Evolutionary conservation across 2,113 vertebrate species (phyloP).

Genomic region (zebrafish (Danio rerio)): GRCz12tu NC_133184.1:23558501-23559000

Average conservation of each 20-base stretch:
- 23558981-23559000: no score
- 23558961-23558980: no score
- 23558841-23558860: background rate
- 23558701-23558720: background rate
- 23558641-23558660: constrained; percentile 9
- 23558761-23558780: background rate
- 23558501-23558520: background rate
- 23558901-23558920: no score
- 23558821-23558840: constrained; percentile 5
- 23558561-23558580: background rate
- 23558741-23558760: constrained; percentile 7
- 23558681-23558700: constrained; percentile 11
- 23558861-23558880: background rate
- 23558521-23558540: background rate
- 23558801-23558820: background rate
- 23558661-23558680: background rate
- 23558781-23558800: constrained; percentile 7
- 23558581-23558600: background rate
- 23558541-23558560: no score
- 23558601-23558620: background rate
- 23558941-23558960: no score
- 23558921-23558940: no score
- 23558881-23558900: no score
- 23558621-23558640: background rate
- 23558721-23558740: background rate